Evolutionary conservation across 2,113 vertebrate genomes (phyloP), one percentile per base, ranked within the genome.

Genomic region (Callionymus lyra): DNA sequence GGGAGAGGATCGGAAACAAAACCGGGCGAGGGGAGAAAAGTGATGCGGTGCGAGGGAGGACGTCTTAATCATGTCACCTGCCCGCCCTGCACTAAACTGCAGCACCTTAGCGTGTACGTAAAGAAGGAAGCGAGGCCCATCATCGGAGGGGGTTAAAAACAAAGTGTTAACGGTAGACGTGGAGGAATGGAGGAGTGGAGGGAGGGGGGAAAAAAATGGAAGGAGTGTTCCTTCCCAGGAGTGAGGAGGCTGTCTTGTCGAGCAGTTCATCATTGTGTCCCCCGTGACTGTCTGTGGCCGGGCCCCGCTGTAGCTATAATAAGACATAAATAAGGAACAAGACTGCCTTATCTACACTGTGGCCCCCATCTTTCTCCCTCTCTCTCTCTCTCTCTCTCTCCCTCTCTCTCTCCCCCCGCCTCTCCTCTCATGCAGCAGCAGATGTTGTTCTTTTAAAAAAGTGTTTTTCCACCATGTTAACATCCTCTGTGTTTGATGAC

Each of bases 291-390:
- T 82, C 77, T 82, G 77, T 72, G 79, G 77, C 76, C 79, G 69
- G 79, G 79, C 70, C 74, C 60, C 37, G 74, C 77, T 82, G 79
- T 78, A 82, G 79, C 77, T 82, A 82, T 82, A 82, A 76, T 80
- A 82, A 82, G 77, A 82, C 79, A 82, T 82, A 82, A 82, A 82
- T 82, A 82, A 82, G 77, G 79, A 82, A 82, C 79, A 82, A 67
- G 74, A 70, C 68, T 71, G 62, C 70, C 72, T 76, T 74, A 74
- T 81, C 72, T 78, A 65, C 74, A 63, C 70, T 47, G 68, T 71
- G 70, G 68, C 68, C 74, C 60, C 68, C 70, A 76, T 77, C 65
- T 72, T 59, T 47, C 63, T 63, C 51, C 15, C 55, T 59, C 48
- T 51, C 33, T 47, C 18, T 31, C 27, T 33, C 41, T 13, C 3